A percentile compares a stretch with the other conserved stretches of the same genome.
Conservation (phyloP, 2,113 vertebrate genomes). For the Cervus canadensis region DNA sequence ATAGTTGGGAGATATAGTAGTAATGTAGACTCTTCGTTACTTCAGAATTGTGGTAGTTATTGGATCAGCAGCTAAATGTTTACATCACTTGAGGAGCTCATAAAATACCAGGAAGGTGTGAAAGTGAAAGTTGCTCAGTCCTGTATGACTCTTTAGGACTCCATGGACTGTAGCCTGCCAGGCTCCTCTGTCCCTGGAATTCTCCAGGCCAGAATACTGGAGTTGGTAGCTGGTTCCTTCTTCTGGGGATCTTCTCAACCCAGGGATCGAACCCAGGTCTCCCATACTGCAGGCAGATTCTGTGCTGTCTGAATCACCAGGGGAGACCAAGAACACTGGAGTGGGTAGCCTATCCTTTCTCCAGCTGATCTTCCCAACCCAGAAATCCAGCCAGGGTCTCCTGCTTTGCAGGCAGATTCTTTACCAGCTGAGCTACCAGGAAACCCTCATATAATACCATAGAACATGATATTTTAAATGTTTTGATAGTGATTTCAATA, state of each 20-base stretch:
- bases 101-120: background rate
- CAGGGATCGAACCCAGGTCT: background rate
- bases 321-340: background rate
- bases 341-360: background rate
- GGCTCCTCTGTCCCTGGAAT: background rate
- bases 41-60: background rate
- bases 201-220: background rate
- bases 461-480: background rate
- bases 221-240: background rate
- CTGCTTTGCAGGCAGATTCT: background rate
- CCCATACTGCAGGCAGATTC: background rate
- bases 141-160: background rate
- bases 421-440: background rate
- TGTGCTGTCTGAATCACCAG: background rate
- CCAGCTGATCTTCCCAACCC: background rate
- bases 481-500: background rate
- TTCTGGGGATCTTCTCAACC: background rate
- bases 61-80: background rate
- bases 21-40: background rate
- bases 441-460: background rate
- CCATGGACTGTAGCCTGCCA: background rate
- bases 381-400: background rate
- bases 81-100: background rate
- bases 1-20: background rate
- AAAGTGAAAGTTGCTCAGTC: background rate